Percentiles rank a stretch among this genome's conserved stretches.
Conservation (phyloP, 2,113 vertebrate species). For the Grallaria varia region DNA sequence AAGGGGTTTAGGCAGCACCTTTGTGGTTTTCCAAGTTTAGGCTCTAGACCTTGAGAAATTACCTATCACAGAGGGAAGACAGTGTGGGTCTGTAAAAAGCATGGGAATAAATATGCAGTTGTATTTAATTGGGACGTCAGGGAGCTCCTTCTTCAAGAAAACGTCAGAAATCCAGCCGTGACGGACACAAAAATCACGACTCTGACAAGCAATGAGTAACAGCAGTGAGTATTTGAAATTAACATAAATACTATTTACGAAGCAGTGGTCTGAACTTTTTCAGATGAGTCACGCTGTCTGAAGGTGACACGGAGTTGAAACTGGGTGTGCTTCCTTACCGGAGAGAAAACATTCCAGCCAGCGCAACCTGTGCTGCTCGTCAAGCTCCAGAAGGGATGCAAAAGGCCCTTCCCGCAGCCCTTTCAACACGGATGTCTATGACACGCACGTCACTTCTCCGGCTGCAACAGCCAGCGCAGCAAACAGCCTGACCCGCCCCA, state of each 20-base stretch:
- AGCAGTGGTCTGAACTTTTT: neutral
- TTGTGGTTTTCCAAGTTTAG: neutral
- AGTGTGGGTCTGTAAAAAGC: neutral
- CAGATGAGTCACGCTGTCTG: neutral
- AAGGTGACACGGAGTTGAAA: constrained; percentile 42
- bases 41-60: neutral
- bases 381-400: constrained; percentile 19
- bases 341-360: constrained; percentile 32
- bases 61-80: neutral
- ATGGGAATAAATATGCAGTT: neutral
- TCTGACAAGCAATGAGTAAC: neutral
- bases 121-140: neutral
- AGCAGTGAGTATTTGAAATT: neutral
- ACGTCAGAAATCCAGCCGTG: neutral
- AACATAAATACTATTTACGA: neutral
- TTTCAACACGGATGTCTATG: neutral
- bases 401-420: neutral
- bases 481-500: neutral
- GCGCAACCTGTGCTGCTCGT: neutral
- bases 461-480: neutral
- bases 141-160: neutral
- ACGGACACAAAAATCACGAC: neutral
- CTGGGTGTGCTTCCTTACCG: neutral
- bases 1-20: neutral
- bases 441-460: neutral